These are phyloP conservation scores for Pegoplata infirma DNA, from an alignment of 2,888 invertebrate species.

Conservation along the genomic window DNA sequence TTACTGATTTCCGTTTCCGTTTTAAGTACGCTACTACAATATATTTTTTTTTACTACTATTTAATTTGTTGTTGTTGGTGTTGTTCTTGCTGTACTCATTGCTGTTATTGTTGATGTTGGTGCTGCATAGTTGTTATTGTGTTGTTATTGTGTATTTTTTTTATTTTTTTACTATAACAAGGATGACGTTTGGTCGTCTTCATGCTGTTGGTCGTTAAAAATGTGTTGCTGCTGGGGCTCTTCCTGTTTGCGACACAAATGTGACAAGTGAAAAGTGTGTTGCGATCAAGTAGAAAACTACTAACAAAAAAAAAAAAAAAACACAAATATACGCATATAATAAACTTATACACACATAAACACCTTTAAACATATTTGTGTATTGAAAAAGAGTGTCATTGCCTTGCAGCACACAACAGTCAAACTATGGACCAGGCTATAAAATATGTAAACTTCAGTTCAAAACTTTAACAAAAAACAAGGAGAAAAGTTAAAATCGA, in stretches of 20 bases:
- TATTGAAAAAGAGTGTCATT: constrained; percentile 35
- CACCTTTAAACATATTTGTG: too few relatives aligned
- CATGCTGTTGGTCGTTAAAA: constrained; percentile 51
- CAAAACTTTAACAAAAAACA: too few relatives aligned
- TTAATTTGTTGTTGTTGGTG: constrained; percentile 61
- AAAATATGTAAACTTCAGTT: too few relatives aligned
- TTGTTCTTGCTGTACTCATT: constrained; percentile 20
- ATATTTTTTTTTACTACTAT: constrained; percentile 51
- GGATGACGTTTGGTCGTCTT: constrained; percentile 41
- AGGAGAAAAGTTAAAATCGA: too few relatives aligned
- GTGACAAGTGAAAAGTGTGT: constrained; percentile 74
- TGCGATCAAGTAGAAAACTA: constrained; percentile 69
- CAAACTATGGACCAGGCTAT: constrained; percentile 2
- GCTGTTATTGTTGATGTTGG: constrained; percentile 26
- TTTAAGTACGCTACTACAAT: constrained; percentile 50
- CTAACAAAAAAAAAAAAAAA: constrained; percentile 17
- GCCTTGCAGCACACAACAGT: constrained; percentile 24
- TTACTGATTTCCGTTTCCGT: constrained; percentile 70
- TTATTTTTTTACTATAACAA: constrained; percentile 62
- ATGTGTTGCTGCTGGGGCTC: constrained; percentile 56
- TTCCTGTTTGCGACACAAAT: constrained; percentile 75
- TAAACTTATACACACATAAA: background rate
- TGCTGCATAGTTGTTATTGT: too few relatives aligned
- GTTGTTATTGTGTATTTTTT: constrained; percentile 14
- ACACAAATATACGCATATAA: background rate